These are phyloP conservation scores for Polyommatus icarus DNA, from an alignment of 2,888 invertebrate species.

Conservation along the genomic window DNA sequence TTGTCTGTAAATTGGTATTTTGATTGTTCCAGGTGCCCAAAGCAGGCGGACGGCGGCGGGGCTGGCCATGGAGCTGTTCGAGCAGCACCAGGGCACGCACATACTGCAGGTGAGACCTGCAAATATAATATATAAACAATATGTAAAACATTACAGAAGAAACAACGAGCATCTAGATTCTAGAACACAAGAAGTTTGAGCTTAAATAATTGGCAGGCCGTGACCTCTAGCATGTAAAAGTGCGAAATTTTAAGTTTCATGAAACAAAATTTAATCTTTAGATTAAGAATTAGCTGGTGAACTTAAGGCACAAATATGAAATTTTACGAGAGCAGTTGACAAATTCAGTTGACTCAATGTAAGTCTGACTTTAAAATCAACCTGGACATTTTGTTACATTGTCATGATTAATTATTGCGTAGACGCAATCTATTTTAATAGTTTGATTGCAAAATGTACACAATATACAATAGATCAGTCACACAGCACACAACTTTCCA, in stretches of 20 bases:
- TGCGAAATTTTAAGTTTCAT: too few species aligned
- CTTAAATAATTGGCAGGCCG: too few species aligned
- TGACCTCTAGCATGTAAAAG: too few species aligned
- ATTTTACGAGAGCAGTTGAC: too few species aligned
- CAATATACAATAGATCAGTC: slow-evolving; percentile 51
- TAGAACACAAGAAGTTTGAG: too few species aligned
- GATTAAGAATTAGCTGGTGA: too few species aligned
- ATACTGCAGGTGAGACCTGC: slow-evolving; percentile 89
- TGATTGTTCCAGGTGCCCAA: slow-evolving; percentile 85
- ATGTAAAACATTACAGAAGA: too few species aligned
- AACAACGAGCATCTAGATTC: too few species aligned
- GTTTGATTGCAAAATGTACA: slow-evolving; percentile 50
- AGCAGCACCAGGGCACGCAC: slow-evolving; percentile 98
- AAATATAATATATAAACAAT: too few species aligned
- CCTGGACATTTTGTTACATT: slow-evolving; percentile 35
- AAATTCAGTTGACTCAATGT: too few species aligned
- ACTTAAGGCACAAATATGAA: too few species aligned
- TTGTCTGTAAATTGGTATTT: slow-evolving; percentile 28
- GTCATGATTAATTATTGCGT: slow-evolving; percentile 1
- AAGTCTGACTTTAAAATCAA: background rate
- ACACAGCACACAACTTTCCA: slow-evolving; percentile 55
- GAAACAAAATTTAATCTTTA: too few species aligned
- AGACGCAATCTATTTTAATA: slow-evolving; percentile 57
- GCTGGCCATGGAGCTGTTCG: slow-evolving; percentile 93
- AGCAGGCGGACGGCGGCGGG: slow-evolving; percentile 86